A percentile compares a stretch with the other conserved stretches of the same genome.
These are phyloP conservation scores for Pectinophora gossypiella DNA, from an alignment of 1,140 invertebrate species.

Conservation along the genomic window DNA sequence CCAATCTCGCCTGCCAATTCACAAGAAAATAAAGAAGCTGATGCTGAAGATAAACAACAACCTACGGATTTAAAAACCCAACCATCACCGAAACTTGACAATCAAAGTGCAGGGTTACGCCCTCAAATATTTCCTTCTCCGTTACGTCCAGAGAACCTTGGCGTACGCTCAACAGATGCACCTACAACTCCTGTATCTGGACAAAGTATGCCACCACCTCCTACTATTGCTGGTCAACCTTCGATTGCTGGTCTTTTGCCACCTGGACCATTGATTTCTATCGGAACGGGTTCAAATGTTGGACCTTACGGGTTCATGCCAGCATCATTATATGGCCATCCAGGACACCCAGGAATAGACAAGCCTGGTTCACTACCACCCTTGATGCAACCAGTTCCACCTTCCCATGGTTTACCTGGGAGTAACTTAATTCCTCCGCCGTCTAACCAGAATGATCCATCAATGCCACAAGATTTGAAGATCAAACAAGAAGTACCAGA, in stretches of 20 bases:
- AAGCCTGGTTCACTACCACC: slow-evolving; percentile 63
- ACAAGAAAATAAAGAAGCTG: slow-evolving; percentile 61
- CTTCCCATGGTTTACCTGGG: slow-evolving; percentile 59
- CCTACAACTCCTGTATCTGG: slow-evolving; percentile 40
- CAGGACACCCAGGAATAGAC: slow-evolving; percentile 53
- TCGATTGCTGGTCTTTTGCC: slow-evolving; percentile 74
- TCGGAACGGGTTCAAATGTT: slow-evolving; percentile 67
- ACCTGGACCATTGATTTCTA: slow-evolving; percentile 75
- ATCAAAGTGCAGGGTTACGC: slow-evolving; percentile 53
- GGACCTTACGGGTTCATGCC: slow-evolving; percentile 77
- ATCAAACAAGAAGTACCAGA: slow-evolving; percentile 85
- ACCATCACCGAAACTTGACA: slow-evolving; percentile 52
- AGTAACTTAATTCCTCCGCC: slow-evolving; percentile 44
- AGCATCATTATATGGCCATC: slow-evolving; percentile 55
- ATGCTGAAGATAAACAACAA: slow-evolving; percentile 63
- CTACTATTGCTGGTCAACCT: slow-evolving; percentile 65
- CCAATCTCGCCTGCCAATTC: slow-evolving; percentile 60
- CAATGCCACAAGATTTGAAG: slow-evolving; percentile 86
- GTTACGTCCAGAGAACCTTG: slow-evolving; percentile 62
- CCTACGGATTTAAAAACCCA: slow-evolving; percentile 66
- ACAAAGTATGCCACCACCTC: slow-evolving; percentile 58
- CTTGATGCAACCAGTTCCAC: slow-evolving; percentile 74
- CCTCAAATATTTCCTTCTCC: slow-evolving; percentile 66
- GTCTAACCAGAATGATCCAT: slow-evolving; percentile 66
- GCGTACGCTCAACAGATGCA: slow-evolving; percentile 48